Conservation (phyloP, 2,113 vertebrate genomes). For the Actenoides hombroni region DNA sequence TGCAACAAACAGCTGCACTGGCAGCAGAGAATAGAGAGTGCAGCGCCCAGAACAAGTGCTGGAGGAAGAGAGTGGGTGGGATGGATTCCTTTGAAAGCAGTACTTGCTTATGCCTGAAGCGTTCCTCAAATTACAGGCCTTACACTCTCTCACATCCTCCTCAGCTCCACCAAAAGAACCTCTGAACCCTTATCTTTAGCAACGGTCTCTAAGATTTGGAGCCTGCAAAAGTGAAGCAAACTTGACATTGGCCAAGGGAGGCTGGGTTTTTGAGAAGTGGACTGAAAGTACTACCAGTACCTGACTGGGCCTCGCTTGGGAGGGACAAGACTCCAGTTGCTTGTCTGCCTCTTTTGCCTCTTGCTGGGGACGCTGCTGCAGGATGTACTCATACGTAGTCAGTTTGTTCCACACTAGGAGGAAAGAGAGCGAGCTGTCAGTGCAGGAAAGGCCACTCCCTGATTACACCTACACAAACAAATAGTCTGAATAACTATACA, state of each 20-base stretch:
- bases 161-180: neutral
- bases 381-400: constrained; percentile 94
- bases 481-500: neutral
- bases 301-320: constrained; percentile 73
- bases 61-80: neutral
- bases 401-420: constrained; percentile 92
- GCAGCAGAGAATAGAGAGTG: neutral
- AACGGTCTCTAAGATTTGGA: neutral
- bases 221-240: neutral
- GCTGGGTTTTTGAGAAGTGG: neutral
- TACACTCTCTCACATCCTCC: neutral
- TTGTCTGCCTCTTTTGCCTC: constrained; percentile 74
- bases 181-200: neutral
- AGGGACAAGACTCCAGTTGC: constrained; percentile 58
- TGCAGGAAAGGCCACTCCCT: neutral
- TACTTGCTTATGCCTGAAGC: neutral
- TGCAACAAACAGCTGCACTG: constrained; percentile 22
- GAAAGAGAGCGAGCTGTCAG: constrained; percentile 32
- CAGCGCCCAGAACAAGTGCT: neutral
- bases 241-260: rapidly evolving
- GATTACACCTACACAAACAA: neutral
- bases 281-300: constrained; percentile 34
- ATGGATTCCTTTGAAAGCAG: constrained; percentile 15
- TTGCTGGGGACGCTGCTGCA: constrained; percentile 87
- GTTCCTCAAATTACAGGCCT: neutral